Percentiles rank a stretch among this genome's conserved stretches.
phyloP scores from a whole-genome alignment of 2,888 invertebrate species.

The Chalcis sispes region DNA sequence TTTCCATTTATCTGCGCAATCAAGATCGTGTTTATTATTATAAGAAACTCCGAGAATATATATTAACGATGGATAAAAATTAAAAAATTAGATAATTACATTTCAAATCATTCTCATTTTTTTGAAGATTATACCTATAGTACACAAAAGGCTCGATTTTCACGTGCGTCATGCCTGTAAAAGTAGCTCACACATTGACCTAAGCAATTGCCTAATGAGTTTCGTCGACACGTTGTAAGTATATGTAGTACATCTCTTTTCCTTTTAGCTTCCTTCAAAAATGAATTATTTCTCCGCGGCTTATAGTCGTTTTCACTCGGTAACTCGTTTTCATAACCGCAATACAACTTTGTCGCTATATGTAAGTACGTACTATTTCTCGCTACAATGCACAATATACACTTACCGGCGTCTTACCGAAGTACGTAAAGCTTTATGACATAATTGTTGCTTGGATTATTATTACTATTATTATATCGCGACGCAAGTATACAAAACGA shows the following conservation, averaged over 20 bases:
- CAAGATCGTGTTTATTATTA: no score
- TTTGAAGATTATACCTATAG: no score
- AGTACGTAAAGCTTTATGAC: constrained; percentile 13
- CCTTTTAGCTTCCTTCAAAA: neutral
- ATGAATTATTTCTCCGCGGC: constrained; percentile 36
- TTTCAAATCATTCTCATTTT: no score
- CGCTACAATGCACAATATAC: no score
- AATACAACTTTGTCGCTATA: neutral
- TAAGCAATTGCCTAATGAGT: constrained; percentile 49
- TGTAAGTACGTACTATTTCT: no score
- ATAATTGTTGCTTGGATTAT: neutral
- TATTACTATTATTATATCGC: constrained; percentile 2
- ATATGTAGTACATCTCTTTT: constrained; percentile 7
- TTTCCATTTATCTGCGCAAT: no score
- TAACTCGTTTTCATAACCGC: neutral
- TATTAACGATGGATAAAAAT: no score
- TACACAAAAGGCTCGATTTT: no score
- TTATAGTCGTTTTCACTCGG: constrained; percentile 14
- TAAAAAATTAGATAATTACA: no score
- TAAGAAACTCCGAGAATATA: no score
- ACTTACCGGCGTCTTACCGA: no score
- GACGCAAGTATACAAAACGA: neutral
- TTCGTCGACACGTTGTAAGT: neutral
- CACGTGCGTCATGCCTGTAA: no score
- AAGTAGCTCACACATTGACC: neutral